A percentile compares a stretch with the other conserved stretches of the same genome.
These are phyloP conservation scores for Rugalucina vietnamica DNA, from an alignment of 2,888 invertebrate species.

Conservation along the genomic window DNA sequence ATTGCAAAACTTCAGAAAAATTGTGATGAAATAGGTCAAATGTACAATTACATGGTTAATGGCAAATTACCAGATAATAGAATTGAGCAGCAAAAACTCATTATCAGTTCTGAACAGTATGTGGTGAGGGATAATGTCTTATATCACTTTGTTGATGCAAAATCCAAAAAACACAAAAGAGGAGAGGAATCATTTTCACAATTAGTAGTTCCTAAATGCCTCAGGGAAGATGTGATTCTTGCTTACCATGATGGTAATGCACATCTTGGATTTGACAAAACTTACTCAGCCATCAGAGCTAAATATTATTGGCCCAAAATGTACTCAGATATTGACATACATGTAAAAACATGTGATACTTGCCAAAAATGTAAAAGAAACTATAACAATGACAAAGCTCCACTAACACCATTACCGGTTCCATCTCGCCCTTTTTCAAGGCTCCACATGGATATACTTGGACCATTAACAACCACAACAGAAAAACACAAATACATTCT, in stretches of 20 bases:
- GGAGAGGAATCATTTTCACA: constrained; percentile 9
- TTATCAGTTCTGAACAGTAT: constrained; percentile 31
- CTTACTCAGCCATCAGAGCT: constrained; percentile 32
- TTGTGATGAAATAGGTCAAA: constrained; percentile 30
- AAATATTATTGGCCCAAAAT: constrained; percentile 53
- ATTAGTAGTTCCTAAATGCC: constrained; percentile 20
- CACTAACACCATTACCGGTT: constrained; percentile 35
- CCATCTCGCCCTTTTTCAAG: constrained; percentile 28
- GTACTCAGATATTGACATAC: constrained; percentile 48
- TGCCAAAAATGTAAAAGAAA: constrained; percentile 51
- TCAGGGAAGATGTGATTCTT: constrained; percentile 28
- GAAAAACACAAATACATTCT: constrained; percentile 52
- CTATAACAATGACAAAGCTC: constrained; percentile 29
- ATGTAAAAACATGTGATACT: constrained; percentile 39
- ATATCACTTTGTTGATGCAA: constrained; percentile 27
- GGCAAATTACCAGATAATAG: constrained; percentile 9
- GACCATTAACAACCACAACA: constrained; percentile 35
- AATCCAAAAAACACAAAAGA: constrained; percentile 1
- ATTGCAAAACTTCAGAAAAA: constrained; percentile 22
- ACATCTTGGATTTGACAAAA: constrained; percentile 40
- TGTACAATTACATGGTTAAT: constrained; percentile 18
- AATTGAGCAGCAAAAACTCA: background rate
- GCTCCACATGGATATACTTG: constrained; percentile 59
- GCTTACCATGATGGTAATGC: constrained; percentile 38
- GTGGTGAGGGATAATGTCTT: constrained; percentile 9